These are phyloP conservation scores for Enteromius mattozi DNA, from an alignment of 2,797 vertebrate genomes.

Conservation along the genomic window DNA sequence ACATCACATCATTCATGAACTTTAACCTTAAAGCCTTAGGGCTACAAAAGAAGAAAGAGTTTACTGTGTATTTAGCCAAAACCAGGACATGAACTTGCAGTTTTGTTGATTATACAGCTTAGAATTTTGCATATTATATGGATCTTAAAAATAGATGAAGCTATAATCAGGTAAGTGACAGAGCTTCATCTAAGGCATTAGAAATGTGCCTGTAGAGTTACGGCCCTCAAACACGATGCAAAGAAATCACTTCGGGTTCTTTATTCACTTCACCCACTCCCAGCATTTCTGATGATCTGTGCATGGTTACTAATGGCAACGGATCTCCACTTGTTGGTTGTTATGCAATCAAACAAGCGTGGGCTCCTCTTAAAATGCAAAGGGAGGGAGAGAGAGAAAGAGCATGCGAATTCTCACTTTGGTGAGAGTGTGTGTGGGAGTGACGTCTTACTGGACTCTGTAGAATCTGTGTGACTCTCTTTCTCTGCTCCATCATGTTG, in stretches of 20 bases:
- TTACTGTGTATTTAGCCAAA: not conserved
- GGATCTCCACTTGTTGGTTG: slow-evolving; percentile 75
- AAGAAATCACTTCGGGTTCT: slow-evolving; percentile 9
- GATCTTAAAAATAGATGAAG: not conserved
- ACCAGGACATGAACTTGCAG: not conserved
- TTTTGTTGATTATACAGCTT: not conserved
- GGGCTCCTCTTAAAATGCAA: slow-evolving; percentile 72
- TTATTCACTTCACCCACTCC: slow-evolving; percentile 31
- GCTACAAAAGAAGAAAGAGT: not conserved
- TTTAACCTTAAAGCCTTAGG: not conserved
- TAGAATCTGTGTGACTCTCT: slow-evolving; percentile 94
- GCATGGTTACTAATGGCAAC: slow-evolving; percentile 79
- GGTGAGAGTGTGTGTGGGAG: slow-evolving; percentile 40
- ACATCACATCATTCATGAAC: not conserved
- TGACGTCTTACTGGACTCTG: slow-evolving; percentile 86
- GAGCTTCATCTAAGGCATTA: not conserved
- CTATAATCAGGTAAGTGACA: not conserved
- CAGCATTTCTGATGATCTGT: slow-evolving; percentile 73
- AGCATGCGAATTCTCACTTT: slow-evolving; percentile 16
- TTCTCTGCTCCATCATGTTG: slow-evolving; percentile 98
- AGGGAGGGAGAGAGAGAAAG: slow-evolving; percentile 40
- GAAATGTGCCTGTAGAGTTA: not conserved
- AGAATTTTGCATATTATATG: not conserved
- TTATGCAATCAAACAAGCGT: slow-evolving; percentile 79
- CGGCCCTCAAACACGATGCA: slow-evolving; percentile 1